Evolutionary conservation across 2,888 invertebrate species (phyloP).

Genomic region (Caradrina clavipalpis): DNA sequence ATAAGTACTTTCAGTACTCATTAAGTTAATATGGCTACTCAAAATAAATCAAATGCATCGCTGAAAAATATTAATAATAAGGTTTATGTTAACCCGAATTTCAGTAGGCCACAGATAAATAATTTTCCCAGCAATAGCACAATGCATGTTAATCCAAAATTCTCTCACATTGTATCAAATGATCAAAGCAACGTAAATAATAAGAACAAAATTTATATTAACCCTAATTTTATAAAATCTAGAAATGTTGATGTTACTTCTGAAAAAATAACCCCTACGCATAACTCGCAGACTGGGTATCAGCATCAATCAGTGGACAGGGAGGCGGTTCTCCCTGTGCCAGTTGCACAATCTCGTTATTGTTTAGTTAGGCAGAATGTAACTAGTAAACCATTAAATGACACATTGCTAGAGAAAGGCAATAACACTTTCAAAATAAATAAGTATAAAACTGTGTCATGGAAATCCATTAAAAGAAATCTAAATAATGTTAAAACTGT

Average conservation of each 20-base stretch:
- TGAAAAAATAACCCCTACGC: not conserved
- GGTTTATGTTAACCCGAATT: conserved; percentile 87
- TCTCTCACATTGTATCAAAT: conserved; percentile 66
- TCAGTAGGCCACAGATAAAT: conserved; percentile 69
- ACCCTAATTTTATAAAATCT: conserved; percentile 84
- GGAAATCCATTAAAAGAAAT: conserved; percentile 75
- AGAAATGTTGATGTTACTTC: conserved; percentile 20
- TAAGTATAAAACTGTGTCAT: conserved; percentile 82
- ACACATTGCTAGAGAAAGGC: conserved; percentile 46
- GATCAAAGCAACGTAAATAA: conserved; percentile 45
- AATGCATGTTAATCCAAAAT: conserved; percentile 82
- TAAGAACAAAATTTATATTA: conserved; percentile 84
- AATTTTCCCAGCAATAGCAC: conserved; percentile 50
- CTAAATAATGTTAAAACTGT: conserved; percentile 60
- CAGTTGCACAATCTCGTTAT: conserved; percentile 74
- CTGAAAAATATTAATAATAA: conserved; percentile 68
- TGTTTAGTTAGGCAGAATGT: conserved; percentile 75
- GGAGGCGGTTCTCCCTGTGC: conserved; percentile 21
- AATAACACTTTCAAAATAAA: conserved; percentile 78
- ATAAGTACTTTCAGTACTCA: conserved; percentile 92
- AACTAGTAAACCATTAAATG: conserved; percentile 47
- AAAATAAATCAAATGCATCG: conserved; percentile 39
- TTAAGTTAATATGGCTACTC: conserved; percentile 76
- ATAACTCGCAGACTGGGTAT: not conserved
- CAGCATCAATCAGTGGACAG: conserved; percentile 26